These are phyloP conservation scores for Polydrusus tereticollis DNA, from an alignment of 2,888 invertebrate genomes.

Conservation along the genomic window DNA sequence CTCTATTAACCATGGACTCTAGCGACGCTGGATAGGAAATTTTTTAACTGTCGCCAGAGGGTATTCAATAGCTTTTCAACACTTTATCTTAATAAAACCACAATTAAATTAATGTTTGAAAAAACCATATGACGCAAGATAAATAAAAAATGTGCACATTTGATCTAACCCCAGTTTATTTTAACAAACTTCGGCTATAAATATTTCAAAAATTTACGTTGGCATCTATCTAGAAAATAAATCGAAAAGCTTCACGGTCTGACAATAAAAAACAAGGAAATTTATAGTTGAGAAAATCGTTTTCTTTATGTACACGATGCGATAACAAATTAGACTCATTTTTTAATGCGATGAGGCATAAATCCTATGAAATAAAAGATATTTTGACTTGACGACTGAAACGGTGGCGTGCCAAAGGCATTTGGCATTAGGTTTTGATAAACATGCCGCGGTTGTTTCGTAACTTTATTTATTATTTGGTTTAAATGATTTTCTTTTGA, in stretches of 20 bases:
- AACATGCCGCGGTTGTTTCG: background rate
- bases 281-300: slow-evolving; percentile 29
- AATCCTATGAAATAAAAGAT: slow-evolving; percentile 2
- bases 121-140: background rate
- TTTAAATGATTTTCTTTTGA: background rate
- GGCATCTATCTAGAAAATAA: slow-evolving; percentile 12
- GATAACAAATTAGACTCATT: slow-evolving; percentile 31
- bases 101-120: too few relatives aligned
- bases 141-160: background rate
- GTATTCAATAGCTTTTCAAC: too few relatives aligned
- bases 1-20: too few relatives aligned
- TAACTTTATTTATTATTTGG: background rate
- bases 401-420: slow-evolving; percentile 4
- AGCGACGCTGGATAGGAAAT: too few relatives aligned
- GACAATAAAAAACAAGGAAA: slow-evolving; percentile 24
- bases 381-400: background rate
- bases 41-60: too few relatives aligned
- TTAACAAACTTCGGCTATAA: background rate
- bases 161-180: background rate
- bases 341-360: slow-evolving; percentile 19
- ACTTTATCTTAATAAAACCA: too few relatives aligned
- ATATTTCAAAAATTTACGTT: slow-evolving; percentile 1
- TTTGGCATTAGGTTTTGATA: slow-evolving; percentile 11
- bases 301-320: slow-evolving; percentile 29
- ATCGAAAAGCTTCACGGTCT: slow-evolving; percentile 9